phyloP scores from a whole-genome alignment of 2,888 invertebrate genomes.

The Dicyrtoma fusca region DNA sequence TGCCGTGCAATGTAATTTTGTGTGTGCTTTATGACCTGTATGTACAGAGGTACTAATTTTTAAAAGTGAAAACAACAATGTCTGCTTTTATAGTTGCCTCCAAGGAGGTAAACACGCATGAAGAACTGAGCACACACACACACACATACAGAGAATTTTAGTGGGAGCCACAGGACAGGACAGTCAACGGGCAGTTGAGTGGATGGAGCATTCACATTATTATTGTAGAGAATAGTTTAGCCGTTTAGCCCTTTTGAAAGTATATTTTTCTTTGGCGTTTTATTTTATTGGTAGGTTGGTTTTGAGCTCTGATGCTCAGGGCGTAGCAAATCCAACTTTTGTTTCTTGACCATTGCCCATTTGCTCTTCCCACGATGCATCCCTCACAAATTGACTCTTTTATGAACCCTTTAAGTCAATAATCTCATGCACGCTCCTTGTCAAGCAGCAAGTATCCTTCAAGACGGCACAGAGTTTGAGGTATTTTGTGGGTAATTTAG shows the following conservation, averaged over 20 bases:
- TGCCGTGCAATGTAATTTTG: neutral
- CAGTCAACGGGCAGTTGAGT: too few relatives aligned
- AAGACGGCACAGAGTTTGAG: too few relatives aligned
- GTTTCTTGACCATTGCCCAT: conserved; percentile 28
- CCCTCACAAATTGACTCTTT: too few relatives aligned
- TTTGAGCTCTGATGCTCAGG: conserved; percentile 10
- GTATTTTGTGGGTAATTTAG: too few relatives aligned
- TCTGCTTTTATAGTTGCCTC: conserved; percentile 4
- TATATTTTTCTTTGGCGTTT: conserved; percentile 10
- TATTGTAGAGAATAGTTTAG: neutral
- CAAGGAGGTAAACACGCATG: conserved; percentile 12
- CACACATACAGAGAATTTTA: too few relatives aligned
- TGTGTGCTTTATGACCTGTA: too few relatives aligned
- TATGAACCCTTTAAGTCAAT: too few relatives aligned
- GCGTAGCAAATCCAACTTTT: conserved; percentile 23
- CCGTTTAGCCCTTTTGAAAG: conserved; percentile 2
- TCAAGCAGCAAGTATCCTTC: too few relatives aligned
- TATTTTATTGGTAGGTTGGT: conserved; percentile 26
- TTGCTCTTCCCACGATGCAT: conserved; percentile 4
- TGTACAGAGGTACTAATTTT: too few relatives aligned
- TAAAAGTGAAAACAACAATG: neutral
- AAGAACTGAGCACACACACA: neutral
- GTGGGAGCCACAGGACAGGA: too few relatives aligned
- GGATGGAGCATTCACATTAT: too few relatives aligned
- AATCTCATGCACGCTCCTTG: too few relatives aligned